A percentile compares a stretch with the other conserved stretches of the same genome.
Evolutionary conservation across 2,113 vertebrate species (phyloP).

Genomic region (Mellivora capensis): DNA sequence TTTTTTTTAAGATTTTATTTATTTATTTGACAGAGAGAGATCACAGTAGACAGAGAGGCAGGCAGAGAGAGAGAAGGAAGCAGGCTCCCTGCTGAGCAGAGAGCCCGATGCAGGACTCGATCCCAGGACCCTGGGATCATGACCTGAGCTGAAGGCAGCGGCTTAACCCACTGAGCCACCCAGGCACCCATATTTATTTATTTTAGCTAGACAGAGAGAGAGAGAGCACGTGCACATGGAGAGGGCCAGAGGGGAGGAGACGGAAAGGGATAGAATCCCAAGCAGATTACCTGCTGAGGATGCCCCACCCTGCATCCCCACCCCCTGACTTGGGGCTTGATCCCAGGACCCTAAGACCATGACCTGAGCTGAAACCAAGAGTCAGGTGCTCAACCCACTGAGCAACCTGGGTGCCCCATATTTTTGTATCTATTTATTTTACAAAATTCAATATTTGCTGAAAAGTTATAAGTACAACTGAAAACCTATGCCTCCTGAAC

Average conservation of each 20-base stretch:
- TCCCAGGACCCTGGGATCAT: too few relatives aligned
- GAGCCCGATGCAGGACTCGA: too few relatives aligned
- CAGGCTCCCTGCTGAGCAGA: too few relatives aligned
- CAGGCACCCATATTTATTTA: background rate
- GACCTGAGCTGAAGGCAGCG: too few relatives aligned
- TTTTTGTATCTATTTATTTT: background rate
- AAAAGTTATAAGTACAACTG: background rate
- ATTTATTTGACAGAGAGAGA: too few relatives aligned
- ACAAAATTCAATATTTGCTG: background rate
- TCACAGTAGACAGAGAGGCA: too few relatives aligned
- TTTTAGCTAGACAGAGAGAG: background rate
- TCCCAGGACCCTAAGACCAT: background rate
- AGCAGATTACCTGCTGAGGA: background rate
- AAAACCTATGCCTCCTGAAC: background rate
- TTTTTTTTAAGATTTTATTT: too few relatives aligned
- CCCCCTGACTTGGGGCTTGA: background rate
- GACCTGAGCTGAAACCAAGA: background rate
- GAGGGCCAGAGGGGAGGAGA: background rate
- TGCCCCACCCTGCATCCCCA: fast-evolving
- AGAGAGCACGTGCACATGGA: background rate
- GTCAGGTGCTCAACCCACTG: background rate
- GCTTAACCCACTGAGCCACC: too few relatives aligned
- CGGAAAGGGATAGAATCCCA: background rate
- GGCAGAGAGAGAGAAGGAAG: too few relatives aligned
- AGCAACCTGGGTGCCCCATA: background rate